Evolutionary conservation across 2,888 invertebrate genomes (phyloP), one percentile per base, ranked within the genome.

Genomic region (Phanerotoma sp.): DNA sequence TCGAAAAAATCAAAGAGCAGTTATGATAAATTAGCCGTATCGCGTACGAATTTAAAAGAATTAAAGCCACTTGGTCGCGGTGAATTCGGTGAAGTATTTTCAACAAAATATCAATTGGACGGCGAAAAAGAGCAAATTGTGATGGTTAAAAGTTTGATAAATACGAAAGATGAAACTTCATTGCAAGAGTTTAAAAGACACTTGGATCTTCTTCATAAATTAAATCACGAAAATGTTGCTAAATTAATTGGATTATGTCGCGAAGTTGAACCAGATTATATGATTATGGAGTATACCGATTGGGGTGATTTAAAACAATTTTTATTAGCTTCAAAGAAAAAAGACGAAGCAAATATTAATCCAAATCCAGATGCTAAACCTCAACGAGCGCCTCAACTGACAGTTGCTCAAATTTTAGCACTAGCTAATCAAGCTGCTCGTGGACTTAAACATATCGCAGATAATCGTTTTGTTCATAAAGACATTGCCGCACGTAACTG

Each of bases 231-330:
- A 61, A 88, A 91, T 69, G 83, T 96, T 1, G 87, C 86, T 0
- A 86, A 86, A 33, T 78, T 96, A 40, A 80, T 90, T 48, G 96
- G 93, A 0, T 79, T 95, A 7, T 94, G 93, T 71, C 84, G 87
- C 41, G 91, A 91, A 48, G 82, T 83, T 4, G 93, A 94, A 64
- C 96, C 95, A 0, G 91, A 93, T 72, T 92, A 88, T 69, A 86
- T 96, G 84, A 84, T 96, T 18, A 78, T 93, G 11, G 94, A 96
- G 71, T 91, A 93, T 72, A 93, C 93, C 3, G 96, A 96, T 73
- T 96, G 95, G 96, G 96, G 96, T 5, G 96, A 96, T 75, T 80
- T 96, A 48, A 96, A 96, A 68, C 93, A 91, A 79, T 95, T 89
- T 80, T 81, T 93, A 18, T 78, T 88, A 48, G 89, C 91, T 10